Conservation (phyloP, 2,113 vertebrate species). For the Agapornis roseicollis region DNA sequence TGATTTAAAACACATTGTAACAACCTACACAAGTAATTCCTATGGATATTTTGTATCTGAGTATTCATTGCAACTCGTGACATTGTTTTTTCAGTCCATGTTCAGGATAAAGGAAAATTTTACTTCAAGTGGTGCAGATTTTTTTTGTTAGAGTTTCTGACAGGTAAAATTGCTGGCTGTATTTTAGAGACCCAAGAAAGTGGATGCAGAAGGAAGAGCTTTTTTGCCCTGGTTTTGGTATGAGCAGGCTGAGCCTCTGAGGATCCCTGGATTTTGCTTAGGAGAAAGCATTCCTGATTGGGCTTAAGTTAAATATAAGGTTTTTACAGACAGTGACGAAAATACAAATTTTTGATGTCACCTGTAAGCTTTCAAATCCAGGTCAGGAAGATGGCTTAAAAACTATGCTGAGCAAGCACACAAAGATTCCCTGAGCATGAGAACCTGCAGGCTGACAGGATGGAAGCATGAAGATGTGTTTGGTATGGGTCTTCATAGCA, state of each 20-base stretch:
- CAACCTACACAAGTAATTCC: fast-evolving
- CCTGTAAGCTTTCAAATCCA: background rate
- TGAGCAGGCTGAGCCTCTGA: background rate
- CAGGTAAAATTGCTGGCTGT: background rate
- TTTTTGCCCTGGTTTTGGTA: background rate
- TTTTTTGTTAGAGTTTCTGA: background rate
- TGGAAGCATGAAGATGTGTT: background rate
- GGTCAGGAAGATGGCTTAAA: background rate
- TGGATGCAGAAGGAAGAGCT: background rate
- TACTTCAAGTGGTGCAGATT: background rate
- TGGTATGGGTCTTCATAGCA: background rate
- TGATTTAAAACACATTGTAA: background rate
- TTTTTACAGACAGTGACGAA: background rate
- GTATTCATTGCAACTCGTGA: background rate
- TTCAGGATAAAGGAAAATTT: background rate
- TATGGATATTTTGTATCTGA: background rate
- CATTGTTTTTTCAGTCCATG: background rate
- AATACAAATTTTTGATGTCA: background rate
- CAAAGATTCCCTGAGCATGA: background rate
- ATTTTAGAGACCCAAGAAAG: background rate
- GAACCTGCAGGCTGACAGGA: background rate
- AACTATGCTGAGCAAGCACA: background rate
- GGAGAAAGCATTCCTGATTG: background rate
- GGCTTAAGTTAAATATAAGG: background rate
- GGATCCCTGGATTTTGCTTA: background rate